A percentile compares a stretch with the other conserved stretches of the same genome.
These are phyloP conservation scores for Pseudoips prasinana DNA, from an alignment of 2,888 invertebrate species.

Conservation along the genomic window DNA sequence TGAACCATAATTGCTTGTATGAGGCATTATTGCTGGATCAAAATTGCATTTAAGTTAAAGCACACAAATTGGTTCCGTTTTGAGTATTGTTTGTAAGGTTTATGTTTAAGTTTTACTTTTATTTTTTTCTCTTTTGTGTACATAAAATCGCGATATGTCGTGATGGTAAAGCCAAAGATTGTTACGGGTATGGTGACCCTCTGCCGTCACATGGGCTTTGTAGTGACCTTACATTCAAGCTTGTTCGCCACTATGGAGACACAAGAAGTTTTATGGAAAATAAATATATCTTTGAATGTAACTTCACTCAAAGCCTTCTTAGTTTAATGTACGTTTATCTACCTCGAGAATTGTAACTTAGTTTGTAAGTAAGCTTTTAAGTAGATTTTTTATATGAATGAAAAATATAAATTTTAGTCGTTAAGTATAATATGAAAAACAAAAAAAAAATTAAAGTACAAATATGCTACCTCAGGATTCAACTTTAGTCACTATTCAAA, in stretches of 20 bases:
- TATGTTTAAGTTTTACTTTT: slow-evolving; percentile 49
- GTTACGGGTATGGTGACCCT: slow-evolving; percentile 82
- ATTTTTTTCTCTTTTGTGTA: slow-evolving; percentile 55
- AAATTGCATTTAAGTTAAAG: slow-evolving; percentile 51
- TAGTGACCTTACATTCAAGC: slow-evolving; percentile 48
- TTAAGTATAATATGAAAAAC: slow-evolving; percentile 61
- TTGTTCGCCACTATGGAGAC: slow-evolving; percentile 15
- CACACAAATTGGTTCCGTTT: slow-evolving; percentile 48
- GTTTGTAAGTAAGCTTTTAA: slow-evolving; percentile 70
- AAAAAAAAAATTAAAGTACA: slow-evolving; percentile 75
- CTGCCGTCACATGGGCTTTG: slow-evolving; percentile 76
- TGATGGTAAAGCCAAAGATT: slow-evolving; percentile 83
- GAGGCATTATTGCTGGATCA: slow-evolving; percentile 46
- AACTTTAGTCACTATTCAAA: slow-evolving; percentile 54
- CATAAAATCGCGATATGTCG: slow-evolving; percentile 77
- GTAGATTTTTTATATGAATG: slow-evolving; percentile 80
- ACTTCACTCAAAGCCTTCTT: slow-evolving; percentile 53
- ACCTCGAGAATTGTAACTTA: slow-evolving; percentile 78
- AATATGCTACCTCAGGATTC: slow-evolving; percentile 82
- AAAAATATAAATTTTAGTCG: slow-evolving; percentile 64
- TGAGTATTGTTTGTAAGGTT: slow-evolving; percentile 52
- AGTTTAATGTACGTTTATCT: slow-evolving; percentile 73
- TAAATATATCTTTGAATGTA: slow-evolving; percentile 41
- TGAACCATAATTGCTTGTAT: slow-evolving; percentile 23
- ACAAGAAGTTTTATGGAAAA: slow-evolving; percentile 18